Conservation (phyloP, 2,113 vertebrate genomes). For the Glaucomys volans region DNA sequence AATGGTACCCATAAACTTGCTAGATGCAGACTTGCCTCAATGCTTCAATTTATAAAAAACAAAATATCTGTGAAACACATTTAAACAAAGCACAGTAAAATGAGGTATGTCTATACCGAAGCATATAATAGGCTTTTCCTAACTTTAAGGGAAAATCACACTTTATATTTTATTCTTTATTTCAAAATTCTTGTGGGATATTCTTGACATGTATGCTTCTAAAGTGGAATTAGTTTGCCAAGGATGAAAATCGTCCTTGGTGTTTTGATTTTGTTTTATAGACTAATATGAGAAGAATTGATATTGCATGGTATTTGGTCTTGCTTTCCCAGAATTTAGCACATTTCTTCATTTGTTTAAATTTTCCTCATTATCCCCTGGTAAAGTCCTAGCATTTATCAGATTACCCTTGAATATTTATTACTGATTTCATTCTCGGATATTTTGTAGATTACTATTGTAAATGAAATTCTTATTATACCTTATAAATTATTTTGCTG, state of each 20-base stretch:
- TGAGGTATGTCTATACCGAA: background rate
- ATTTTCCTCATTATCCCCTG: conserved; percentile 51
- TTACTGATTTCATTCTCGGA: conserved; percentile 49
- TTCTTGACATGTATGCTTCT: background rate
- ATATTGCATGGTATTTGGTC: background rate
- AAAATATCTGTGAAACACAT: background rate
- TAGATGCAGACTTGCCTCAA: background rate
- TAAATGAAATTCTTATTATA: conserved; percentile 71
- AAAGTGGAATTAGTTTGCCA: background rate
- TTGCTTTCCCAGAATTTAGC: background rate
- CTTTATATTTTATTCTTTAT: background rate
- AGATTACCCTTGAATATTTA: conserved; percentile 32
- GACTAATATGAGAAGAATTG: conserved; percentile 11
- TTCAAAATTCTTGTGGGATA: background rate
- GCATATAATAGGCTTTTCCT: background rate
- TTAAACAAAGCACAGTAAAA: background rate
- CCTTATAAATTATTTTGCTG: conserved; percentile 75
- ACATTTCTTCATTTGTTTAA: conserved; percentile 55
- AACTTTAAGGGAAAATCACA: background rate
- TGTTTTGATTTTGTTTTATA: conserved; percentile 51
- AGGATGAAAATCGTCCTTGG: background rate
- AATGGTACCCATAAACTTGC: background rate
- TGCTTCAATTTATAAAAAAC: background rate
- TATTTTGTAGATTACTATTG: conserved; percentile 58
- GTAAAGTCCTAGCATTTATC: conserved; percentile 35